Evolutionary conservation across 2,797 vertebrate species (phyloP).

Genomic region (Gouania willdenowi): DNA sequence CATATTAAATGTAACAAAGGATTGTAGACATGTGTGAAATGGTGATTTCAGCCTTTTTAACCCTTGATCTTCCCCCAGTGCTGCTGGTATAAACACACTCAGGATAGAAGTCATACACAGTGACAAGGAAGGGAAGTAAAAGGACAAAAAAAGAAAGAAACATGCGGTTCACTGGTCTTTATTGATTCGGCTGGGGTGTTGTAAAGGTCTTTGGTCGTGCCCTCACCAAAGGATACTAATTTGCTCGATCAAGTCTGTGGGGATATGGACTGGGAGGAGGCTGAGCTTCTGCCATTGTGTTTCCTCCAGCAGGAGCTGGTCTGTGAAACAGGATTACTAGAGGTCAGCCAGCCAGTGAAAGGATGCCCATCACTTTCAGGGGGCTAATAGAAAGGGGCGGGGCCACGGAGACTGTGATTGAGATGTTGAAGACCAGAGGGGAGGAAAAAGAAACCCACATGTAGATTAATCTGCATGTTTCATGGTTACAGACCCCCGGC

Average conservation of each 20-base stretch:
- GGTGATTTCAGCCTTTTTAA: constrained; percentile 53
- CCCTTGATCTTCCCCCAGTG: constrained; percentile 68
- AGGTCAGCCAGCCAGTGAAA: constrained; percentile 95
- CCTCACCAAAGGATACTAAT: constrained; percentile 98
- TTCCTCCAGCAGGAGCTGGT: constrained; percentile 88
- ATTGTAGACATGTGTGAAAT: constrained; percentile 35
- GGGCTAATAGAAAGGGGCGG: constrained; percentile 88
- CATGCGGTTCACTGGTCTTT: constrained; percentile 86
- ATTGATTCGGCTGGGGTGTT: constrained; percentile 88
- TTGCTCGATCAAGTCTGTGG: constrained; percentile 98
- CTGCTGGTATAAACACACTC: constrained; percentile 32
- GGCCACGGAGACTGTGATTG: constrained; percentile 83
- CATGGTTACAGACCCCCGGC: constrained; percentile 19
- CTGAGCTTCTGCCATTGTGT: constrained; percentile 91
- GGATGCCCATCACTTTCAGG: constrained; percentile 92
- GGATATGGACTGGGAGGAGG: constrained; percentile 96
- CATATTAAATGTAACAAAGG: constrained; percentile 12
- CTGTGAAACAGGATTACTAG: constrained; percentile 99
- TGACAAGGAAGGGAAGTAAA: constrained; percentile 21
- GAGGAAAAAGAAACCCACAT: constrained; percentile 60
- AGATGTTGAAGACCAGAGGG: constrained; percentile 85
- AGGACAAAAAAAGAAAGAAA: constrained; percentile 68
- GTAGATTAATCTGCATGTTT: constrained; percentile 76
- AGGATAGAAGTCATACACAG: constrained; percentile 66
- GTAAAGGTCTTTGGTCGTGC: constrained; percentile 96